Conservation (phyloP, 2,113 vertebrate genomes). For the Trichechus manatus region DNA sequence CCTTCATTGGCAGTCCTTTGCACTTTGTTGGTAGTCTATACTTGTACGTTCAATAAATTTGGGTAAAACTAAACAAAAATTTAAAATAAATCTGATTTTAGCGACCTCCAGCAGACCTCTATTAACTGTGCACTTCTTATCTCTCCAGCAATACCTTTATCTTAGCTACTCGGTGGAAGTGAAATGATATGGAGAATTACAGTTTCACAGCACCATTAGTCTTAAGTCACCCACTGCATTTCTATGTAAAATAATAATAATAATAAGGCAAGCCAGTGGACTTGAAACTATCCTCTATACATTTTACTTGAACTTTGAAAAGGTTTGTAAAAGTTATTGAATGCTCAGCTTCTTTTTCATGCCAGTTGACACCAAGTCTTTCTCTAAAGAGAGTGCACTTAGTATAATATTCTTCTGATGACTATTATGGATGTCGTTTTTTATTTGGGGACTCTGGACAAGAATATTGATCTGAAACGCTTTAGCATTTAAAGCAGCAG, state of each 20-base stretch:
- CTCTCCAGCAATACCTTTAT: neutral
- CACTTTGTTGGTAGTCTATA: neutral
- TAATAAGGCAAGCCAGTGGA: neutral
- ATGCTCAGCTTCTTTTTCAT: neutral
- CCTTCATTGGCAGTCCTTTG: neutral
- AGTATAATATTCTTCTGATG: neutral
- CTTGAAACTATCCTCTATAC: neutral
- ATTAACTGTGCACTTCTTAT: neutral
- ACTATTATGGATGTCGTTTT: neutral
- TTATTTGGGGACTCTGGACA: neutral
- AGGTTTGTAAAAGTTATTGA: neutral
- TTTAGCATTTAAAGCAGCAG: neutral
- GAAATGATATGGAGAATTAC: neutral
- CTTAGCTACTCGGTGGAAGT: neutral
- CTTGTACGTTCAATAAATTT: neutral
- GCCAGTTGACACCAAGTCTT: neutral
- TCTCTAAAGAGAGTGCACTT: conserved; percentile 3
- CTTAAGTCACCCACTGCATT: neutral
- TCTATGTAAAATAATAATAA: neutral
- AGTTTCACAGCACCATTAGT: neutral
- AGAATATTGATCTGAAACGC: neutral
- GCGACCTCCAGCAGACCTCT: neutral
- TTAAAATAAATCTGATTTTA: conserved; percentile 31
- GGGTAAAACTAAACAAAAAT: conserved; percentile 17
- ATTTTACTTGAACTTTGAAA: conserved; percentile 24